phyloP scores from a whole-genome alignment of 2,888 invertebrate species.

The Cheilosia impressa region DNA sequence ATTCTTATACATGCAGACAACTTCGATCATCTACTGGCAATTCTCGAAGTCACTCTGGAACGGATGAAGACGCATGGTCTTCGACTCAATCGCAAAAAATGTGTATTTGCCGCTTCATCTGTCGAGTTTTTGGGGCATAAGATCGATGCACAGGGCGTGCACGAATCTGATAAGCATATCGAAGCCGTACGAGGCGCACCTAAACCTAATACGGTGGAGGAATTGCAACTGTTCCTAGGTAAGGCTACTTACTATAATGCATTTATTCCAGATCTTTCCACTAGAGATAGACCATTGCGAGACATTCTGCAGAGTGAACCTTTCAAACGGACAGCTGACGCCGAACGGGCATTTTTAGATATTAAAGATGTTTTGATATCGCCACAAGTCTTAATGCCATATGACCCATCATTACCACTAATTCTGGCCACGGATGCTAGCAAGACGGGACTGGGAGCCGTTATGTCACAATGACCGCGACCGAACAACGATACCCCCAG shows the following conservation, averaged over 20 bases:
- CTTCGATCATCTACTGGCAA: slow-evolving; percentile 44
- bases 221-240: slow-evolving; percentile 51
- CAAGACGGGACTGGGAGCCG: slow-evolving; percentile 54
- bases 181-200: slow-evolving; percentile 28
- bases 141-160: slow-evolving; percentile 41
- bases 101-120: slow-evolving; percentile 40
- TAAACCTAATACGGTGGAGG: slow-evolving; percentile 14
- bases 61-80: slow-evolving; percentile 25
- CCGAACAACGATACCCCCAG: slow-evolving; percentile 25
- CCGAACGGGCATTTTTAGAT: neutral
- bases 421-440: slow-evolving; percentile 50
- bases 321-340: slow-evolving; percentile 13
- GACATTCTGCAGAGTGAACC: neutral
- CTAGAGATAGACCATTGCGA: slow-evolving; percentile 11
- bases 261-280: slow-evolving; percentile 18
- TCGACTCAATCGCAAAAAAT: slow-evolving; percentile 46
- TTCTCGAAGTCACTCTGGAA: neutral
- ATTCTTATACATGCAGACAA: slow-evolving; percentile 48
- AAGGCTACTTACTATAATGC: slow-evolving; percentile 25
- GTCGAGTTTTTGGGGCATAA: slow-evolving; percentile 60
- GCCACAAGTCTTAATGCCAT: slow-evolving; percentile 12
- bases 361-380: slow-evolving; percentile 8
- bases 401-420: too few relatives aligned
- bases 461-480: slow-evolving; percentile 46
- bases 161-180: slow-evolving; percentile 54